phyloP scores from a whole-genome alignment of 2,888 invertebrate genomes.

The Laothoe populi region DNA sequence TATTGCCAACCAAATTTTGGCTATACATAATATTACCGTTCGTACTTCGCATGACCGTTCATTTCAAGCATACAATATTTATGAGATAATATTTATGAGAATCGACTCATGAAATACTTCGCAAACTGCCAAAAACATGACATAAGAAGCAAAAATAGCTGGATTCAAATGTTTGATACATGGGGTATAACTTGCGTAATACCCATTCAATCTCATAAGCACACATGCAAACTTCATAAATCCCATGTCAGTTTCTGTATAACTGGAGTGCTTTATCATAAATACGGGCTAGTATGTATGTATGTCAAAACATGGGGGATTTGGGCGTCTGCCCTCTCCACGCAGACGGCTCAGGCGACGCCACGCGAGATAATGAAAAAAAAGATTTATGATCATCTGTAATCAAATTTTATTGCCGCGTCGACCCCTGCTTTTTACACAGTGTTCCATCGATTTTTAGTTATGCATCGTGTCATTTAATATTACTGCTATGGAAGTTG shows the following conservation, averaged over 20 bases:
- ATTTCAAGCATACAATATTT: too few relatives aligned
- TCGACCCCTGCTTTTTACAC: slow-evolving; percentile 63
- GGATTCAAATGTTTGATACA: slow-evolving; percentile 53
- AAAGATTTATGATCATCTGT: slow-evolving; percentile 82
- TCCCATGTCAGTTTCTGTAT: slow-evolving; percentile 71
- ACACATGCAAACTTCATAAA: slow-evolving; percentile 82
- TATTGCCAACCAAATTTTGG: too few relatives aligned
- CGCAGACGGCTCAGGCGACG: slow-evolving; percentile 58
- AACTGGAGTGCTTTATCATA: slow-evolving; percentile 72
- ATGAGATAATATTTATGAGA: too few relatives aligned
- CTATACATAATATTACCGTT: too few relatives aligned
- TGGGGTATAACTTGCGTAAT: slow-evolving; percentile 58
- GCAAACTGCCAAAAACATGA: too few relatives aligned
- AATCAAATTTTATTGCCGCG: slow-evolving; percentile 81
- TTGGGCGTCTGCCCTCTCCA: slow-evolving; percentile 64
- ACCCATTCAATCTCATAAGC: slow-evolving; percentile 71
- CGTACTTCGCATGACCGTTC: too few relatives aligned
- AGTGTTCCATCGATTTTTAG: slow-evolving; percentile 62
- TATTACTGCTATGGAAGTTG: slow-evolving; percentile 26
- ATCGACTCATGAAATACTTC: too few relatives aligned
- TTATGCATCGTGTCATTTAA: slow-evolving; percentile 47
- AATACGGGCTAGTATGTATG: slow-evolving; percentile 67
- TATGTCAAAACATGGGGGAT: slow-evolving; percentile 83
- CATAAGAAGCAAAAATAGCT: slow-evolving; percentile 40
- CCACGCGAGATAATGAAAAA: slow-evolving; percentile 80